Evolutionary conservation across 1,140 invertebrate species (phyloP).

Genomic region (Ganaspis sp.): DNA sequence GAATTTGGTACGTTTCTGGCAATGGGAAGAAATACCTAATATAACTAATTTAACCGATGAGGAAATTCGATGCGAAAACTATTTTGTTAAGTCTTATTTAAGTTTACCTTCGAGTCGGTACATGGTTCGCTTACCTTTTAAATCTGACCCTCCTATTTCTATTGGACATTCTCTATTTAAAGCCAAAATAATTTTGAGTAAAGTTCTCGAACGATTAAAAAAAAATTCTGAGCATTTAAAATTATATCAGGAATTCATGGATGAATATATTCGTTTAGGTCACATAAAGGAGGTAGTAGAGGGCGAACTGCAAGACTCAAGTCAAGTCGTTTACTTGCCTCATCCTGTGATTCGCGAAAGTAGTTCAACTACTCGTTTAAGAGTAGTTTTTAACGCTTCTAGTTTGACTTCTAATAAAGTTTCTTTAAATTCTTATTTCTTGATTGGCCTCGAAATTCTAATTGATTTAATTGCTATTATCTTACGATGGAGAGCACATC

Average conservation of each 20-base stretch:
- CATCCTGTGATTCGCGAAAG: conserved; percentile 29
- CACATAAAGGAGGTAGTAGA: background rate
- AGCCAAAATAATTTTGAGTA: background rate
- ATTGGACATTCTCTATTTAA: background rate
- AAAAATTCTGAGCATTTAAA: background rate
- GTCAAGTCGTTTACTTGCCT: conserved; percentile 39
- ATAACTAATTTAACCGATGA: background rate
- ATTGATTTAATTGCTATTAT: conserved; percentile 2
- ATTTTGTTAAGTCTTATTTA: background rate
- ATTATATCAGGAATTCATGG: background rate
- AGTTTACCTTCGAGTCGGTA: background rate
- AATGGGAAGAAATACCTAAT: background rate
- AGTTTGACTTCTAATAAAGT: background rate
- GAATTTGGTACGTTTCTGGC: background rate
- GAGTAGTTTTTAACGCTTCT: conserved; percentile 45
- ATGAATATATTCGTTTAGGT: background rate
- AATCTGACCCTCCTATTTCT: background rate
- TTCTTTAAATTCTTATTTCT: conserved; percentile 33
- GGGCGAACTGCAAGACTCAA: background rate
- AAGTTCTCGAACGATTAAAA: background rate
- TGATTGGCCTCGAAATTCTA: conserved; percentile 28
- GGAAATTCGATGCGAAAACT: background rate
- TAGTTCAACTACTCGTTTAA: conserved; percentile 17
- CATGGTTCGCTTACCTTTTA: background rate
- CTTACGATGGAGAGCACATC: conserved; percentile 25